These are phyloP conservation scores for Andrena bicolor DNA, from an alignment of 2,888 invertebrate species.

Conservation along the genomic window DNA sequence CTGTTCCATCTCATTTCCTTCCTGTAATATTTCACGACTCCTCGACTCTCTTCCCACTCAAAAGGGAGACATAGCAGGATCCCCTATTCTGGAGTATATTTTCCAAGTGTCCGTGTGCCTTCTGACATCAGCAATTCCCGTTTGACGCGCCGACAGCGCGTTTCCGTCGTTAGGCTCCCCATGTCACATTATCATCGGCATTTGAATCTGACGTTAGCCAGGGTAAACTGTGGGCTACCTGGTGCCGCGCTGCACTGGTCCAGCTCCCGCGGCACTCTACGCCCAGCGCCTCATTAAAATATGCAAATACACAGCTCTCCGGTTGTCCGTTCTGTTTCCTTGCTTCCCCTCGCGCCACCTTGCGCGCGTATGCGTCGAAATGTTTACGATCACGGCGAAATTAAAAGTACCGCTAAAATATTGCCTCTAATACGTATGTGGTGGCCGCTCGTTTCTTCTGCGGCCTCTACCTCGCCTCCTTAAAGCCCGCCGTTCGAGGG, in stretches of 20 bases:
- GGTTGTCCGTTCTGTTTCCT: slow-evolving; percentile 77
- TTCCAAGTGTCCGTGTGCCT: background rate
- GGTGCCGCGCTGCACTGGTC: slow-evolving; percentile 67
- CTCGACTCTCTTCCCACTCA: background rate
- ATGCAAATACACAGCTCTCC: slow-evolving; percentile 82
- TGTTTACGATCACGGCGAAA: slow-evolving; percentile 84
- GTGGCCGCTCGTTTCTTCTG: slow-evolving; percentile 50
- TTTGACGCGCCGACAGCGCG: slow-evolving; percentile 47
- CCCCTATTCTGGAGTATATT: background rate
- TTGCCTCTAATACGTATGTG: slow-evolving; percentile 79
- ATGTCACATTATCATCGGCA: slow-evolving; percentile 81
- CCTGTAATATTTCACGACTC: background rate
- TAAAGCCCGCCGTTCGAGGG: slow-evolving; percentile 52
- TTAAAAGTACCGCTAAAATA: slow-evolving; percentile 84
- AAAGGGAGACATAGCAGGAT: background rate
- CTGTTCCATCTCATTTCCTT: background rate
- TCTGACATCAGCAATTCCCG: background rate
- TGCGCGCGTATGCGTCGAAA: slow-evolving; percentile 77
- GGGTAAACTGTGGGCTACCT: slow-evolving; percentile 67
- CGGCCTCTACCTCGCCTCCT: slow-evolving; percentile 32
- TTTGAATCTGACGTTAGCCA: slow-evolving; percentile 68
- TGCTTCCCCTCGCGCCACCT: slow-evolving; percentile 63
- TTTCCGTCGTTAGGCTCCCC: slow-evolving; percentile 64
- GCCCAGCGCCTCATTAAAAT: slow-evolving; percentile 84
- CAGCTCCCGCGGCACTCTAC: slow-evolving; percentile 73